Conservation (phyloP, 2,888 invertebrate species). For the Hemistola chrysoprasaria region DNA sequence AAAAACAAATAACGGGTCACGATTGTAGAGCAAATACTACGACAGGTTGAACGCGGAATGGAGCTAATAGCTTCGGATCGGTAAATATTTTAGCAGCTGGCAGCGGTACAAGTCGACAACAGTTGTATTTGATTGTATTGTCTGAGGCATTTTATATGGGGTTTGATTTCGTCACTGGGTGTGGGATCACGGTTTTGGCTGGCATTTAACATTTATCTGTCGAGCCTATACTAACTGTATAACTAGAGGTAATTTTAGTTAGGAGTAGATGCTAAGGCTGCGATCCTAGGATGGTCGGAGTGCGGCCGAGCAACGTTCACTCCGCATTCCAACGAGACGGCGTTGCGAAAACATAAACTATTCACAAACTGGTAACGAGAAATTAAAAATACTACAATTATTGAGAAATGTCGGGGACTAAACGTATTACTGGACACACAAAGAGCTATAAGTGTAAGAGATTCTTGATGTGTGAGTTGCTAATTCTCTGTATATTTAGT, state of each 20-base stretch:
- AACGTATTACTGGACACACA: conserved; percentile 1
- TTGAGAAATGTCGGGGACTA: conserved; percentile 9
- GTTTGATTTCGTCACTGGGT: conserved; percentile 34
- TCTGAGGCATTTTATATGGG: conserved; percentile 22
- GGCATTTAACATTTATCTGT: conserved; percentile 66
- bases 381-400: conserved; percentile 17
- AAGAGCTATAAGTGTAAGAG: too few species aligned
- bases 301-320: conserved; percentile 62
- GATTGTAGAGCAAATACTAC: conserved; percentile 36
- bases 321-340: conserved; percentile 60
- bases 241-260: too few species aligned
- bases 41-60: conserved; percentile 44
- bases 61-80: conserved; percentile 39
- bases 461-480: too few species aligned
- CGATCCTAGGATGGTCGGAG: conserved; percentile 53
- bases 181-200: conserved; percentile 60
- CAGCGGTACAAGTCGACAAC: conserved; percentile 36
- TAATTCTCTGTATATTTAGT: too few species aligned
- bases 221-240: conserved; percentile 39
- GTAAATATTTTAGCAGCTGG: conserved; percentile 56
- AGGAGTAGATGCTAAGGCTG: conserved; percentile 46
- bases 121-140: conserved; percentile 26
- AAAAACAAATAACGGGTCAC: conserved; percentile 32
- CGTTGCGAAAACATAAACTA: conserved; percentile 56
- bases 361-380: conserved; percentile 29